These are phyloP conservation scores for Seriola quinqueradiata DNA, from an alignment of 2,113 vertebrate species.

Conservation along the genomic window DNA sequence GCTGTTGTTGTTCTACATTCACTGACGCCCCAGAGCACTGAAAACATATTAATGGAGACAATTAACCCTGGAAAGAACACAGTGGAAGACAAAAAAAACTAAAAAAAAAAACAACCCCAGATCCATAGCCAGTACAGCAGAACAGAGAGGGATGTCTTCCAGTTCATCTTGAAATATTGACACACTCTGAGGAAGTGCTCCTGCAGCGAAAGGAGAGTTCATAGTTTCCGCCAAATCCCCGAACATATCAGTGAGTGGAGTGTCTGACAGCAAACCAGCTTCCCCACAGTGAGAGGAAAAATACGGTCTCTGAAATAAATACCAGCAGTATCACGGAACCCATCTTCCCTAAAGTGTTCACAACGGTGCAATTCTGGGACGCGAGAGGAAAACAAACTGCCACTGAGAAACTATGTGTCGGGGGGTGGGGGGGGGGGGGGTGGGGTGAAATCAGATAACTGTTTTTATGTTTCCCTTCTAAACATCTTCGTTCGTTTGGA, in stretches of 20 bases:
- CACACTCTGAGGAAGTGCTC: slow-evolving; percentile 71
- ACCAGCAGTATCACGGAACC: slow-evolving; percentile 65
- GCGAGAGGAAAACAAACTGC: slow-evolving; percentile 65
- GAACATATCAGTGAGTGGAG: slow-evolving; percentile 53
- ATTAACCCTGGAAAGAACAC: slow-evolving; percentile 57
- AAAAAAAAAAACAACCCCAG: not conserved
- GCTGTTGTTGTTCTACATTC: slow-evolving; percentile 49
- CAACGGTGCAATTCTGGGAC: slow-evolving; percentile 59
- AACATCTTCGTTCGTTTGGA: slow-evolving; percentile 48
- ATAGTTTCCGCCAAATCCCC: slow-evolving; percentile 53
- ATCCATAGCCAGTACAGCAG: slow-evolving; percentile 32
- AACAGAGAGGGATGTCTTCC: slow-evolving; percentile 25
- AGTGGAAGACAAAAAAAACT: slow-evolving; percentile 37
- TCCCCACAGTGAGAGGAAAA: slow-evolving; percentile 65
- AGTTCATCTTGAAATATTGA: slow-evolving; percentile 67
- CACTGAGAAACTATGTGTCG: slow-evolving; percentile 39
- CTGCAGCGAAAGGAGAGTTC: slow-evolving; percentile 66
- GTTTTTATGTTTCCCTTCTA: slow-evolving; percentile 47
- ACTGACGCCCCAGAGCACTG: slow-evolving; percentile 40
- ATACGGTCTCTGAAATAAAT: slow-evolving; percentile 71
- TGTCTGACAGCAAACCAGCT: slow-evolving; percentile 69
- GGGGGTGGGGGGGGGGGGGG: not conserved
- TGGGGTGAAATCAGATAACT: slow-evolving; percentile 57
- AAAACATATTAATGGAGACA: slow-evolving; percentile 65
- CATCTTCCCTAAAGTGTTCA: slow-evolving; percentile 69